Evolutionary conservation across 2,797 vertebrate genomes (phyloP), one percentile per base, ranked within the genome.

Genomic region (Aselliscus stoliczkanus): DNA sequence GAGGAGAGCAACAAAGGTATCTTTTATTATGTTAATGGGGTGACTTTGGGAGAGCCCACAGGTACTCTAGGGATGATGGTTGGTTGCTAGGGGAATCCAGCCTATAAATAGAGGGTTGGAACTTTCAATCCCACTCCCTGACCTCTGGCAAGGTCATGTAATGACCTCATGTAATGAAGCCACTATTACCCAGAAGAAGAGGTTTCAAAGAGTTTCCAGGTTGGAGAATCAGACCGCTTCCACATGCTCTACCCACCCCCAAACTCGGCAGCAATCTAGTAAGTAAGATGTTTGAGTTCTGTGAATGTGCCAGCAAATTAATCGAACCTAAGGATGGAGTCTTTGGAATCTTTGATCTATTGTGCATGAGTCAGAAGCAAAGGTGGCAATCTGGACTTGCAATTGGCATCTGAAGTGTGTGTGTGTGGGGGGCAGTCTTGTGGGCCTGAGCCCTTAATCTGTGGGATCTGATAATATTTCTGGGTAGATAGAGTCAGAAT

Each of bases 251-350:
- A 50, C 20, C 0, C 0, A 56, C 34, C 56, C 56, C n/a, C 47
- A 92, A 29, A 75, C 47, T 84, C 47, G 29, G 31, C 4, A 13
- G 77, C 77, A 65, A 67, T 73, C 85, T 67, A 56, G 27, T 47
- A 93, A 75, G 31, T 73, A 72, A 77, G 80, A 65, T 62, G 37
- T 64, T 81, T 88, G 44, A 73, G 37, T 64, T 80, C 84, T 88
- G 56, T 83, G 58, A 75, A 18, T 7, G 1, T 11, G 64, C 34
- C 29, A 27, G 70, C 60, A 67, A 65, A 56, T 84, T 56, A 65
- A 44, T 34, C n/a, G 17, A 65, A 84, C 31, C 29, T 37, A 11
- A 47, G 77, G 17, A 39, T 27, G 15, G 44, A 4, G 67, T 75
- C 14, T 0, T 47, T 73, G 85, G 58, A 73, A 64, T 50, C 31